A percentile compares a stretch with the other conserved stretches of the same genome.
Evolutionary conservation across 1,140 invertebrate species (phyloP).

Genomic region (Mesaphorura yosii): DNA sequence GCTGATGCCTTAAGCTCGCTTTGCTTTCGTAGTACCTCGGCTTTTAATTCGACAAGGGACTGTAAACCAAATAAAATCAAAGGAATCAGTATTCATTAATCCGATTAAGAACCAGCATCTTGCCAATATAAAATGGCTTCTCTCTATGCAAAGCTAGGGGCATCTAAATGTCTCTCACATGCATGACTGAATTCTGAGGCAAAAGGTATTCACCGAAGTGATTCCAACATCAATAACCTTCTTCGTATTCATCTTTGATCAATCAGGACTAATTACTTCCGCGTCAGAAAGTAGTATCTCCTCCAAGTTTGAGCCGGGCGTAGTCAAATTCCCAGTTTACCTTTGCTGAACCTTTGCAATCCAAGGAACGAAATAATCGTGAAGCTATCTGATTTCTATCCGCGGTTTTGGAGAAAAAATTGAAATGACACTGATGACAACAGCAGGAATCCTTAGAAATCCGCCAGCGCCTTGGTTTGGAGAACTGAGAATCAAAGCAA

Average conservation of each 20-base stretch:
- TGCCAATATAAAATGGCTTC: not conserved
- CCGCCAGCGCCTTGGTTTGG: too few relatives aligned
- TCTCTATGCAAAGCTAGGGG: not conserved
- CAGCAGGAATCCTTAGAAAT: too few relatives aligned
- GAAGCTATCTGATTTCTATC: too few relatives aligned
- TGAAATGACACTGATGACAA: too few relatives aligned
- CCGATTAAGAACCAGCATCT: not conserved
- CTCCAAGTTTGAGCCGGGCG: too few relatives aligned
- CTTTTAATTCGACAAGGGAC: conserved; percentile 40
- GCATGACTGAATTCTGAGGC: not conserved
- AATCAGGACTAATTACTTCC: too few relatives aligned
- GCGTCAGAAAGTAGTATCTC: too few relatives aligned
- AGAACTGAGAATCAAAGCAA: too few relatives aligned
- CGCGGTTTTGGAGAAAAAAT: too few relatives aligned
- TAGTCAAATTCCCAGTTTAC: too few relatives aligned
- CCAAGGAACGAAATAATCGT: too few relatives aligned
- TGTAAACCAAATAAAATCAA: not conserved
- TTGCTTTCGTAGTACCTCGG: conserved; percentile 63
- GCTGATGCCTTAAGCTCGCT: conserved; percentile 52
- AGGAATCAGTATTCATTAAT: not conserved
- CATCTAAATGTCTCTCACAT: not conserved
- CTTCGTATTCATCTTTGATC: conserved; percentile 20
- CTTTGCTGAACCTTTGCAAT: too few relatives aligned
- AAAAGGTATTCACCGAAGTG: conserved; percentile 15
- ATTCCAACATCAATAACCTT: conserved; percentile 20